A percentile compares a stretch with the other conserved stretches of the same genome.
These are phyloP conservation scores for Scrobipalpa costella DNA, from an alignment of 2,888 invertebrate species.

Conservation along the genomic window DNA sequence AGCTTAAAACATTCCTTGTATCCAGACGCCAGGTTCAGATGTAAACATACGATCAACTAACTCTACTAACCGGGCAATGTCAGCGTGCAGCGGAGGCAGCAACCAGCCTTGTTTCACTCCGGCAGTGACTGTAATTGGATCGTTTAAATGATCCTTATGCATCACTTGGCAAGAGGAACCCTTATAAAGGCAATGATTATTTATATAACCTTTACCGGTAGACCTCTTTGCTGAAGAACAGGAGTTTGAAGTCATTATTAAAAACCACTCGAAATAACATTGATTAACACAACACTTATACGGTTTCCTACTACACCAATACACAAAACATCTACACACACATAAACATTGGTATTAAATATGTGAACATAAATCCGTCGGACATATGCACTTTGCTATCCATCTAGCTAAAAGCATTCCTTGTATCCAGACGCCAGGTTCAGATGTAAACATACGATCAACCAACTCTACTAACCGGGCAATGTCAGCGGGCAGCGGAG, in stretches of 20 bases:
- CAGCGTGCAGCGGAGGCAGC: too few relatives aligned
- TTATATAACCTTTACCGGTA: too few relatives aligned
- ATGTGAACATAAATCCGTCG: not conserved
- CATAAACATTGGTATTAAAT: not conserved
- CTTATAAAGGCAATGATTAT: too few relatives aligned
- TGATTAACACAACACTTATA: not conserved
- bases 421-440: constrained; percentile 9
- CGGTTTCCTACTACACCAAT: constrained; percentile 1
- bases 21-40: constrained; percentile 11
- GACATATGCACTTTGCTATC: not conserved
- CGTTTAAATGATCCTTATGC: too few relatives aligned
- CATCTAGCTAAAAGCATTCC: constrained; percentile 8
- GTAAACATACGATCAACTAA: constrained; percentile 8
- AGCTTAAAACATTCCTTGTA: not conserved
- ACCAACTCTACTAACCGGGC: constrained; percentile 19
- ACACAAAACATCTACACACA: not conserved
- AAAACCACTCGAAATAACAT: too few relatives aligned
- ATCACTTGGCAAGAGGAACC: too few relatives aligned
- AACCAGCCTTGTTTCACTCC: too few relatives aligned
- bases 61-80: constrained; percentile 15
- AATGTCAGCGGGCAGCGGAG: too few relatives aligned
- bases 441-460: constrained; percentile 10
- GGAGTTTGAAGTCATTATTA: too few relatives aligned
- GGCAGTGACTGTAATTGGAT: too few relatives aligned
- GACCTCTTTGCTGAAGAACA: too few relatives aligned